These are phyloP conservation scores for Montifringilla adamsi DNA, from an alignment of 2,113 vertebrate species.

Conservation along the genomic window DNA sequence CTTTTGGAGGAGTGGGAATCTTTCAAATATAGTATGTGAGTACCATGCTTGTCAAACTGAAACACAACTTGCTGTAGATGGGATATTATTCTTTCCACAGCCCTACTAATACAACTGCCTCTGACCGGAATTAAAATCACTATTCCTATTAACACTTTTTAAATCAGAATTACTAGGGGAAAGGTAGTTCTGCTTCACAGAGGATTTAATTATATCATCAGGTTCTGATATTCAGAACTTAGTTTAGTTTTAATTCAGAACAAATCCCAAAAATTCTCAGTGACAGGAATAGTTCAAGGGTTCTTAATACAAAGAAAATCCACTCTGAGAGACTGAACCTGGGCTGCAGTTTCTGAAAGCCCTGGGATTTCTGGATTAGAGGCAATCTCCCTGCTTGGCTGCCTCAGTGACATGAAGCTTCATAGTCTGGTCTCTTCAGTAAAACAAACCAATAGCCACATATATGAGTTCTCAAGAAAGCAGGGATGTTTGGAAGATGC, in stretches of 20 bases:
- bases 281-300: neutral
- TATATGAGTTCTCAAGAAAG: neutral
- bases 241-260: conserved; percentile 28
- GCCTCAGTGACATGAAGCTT: neutral
- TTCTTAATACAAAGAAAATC: conserved; percentile 31
- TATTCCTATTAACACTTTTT: neutral
- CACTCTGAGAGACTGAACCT: conserved; percentile 1
- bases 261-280: conserved; percentile 12
- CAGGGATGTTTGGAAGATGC: neutral
- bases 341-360: conserved; percentile 19
- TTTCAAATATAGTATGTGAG: conserved; percentile 57
- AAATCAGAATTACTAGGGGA: neutral
- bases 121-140: conserved; percentile 20
- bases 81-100: neutral
- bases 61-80: neutral
- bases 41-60: conserved; percentile 49
- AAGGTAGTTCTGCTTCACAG: neutral
- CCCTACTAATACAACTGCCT: neutral
- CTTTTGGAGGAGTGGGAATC: neutral
- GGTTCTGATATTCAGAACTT: conserved; percentile 13
- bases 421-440: neutral
- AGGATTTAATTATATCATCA: conserved; percentile 29
- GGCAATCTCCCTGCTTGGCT: conserved; percentile 47
- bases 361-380: conserved; percentile 56
- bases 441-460: neutral